Conservation (phyloP, 2,888 invertebrate genomes). For the Chrysodeixis includens region DNA sequence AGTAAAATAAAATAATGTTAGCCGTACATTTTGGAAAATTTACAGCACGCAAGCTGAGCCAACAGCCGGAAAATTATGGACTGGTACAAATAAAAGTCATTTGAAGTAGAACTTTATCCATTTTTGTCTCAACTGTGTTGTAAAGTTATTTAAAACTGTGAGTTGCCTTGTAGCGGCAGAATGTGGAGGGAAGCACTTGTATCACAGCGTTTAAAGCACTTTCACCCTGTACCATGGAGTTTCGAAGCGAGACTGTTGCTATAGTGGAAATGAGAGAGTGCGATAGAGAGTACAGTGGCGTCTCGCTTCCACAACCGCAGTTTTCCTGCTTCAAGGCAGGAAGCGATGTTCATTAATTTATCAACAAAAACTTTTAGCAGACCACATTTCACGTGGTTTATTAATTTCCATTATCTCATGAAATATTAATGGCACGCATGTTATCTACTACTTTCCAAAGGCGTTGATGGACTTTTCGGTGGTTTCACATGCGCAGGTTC, state of each 20-base stretch:
- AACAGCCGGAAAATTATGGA: slow-evolving; percentile 18
- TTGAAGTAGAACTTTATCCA: slow-evolving; percentile 41
- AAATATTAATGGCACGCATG: slow-evolving; percentile 38
- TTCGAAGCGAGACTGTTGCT: no score
- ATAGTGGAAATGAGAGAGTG: no score
- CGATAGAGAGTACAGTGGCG: no score
- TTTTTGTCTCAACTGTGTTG: slow-evolving; percentile 31
- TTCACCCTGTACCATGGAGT: no score
- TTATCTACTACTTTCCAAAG: slow-evolving; percentile 8
- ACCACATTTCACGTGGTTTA: slow-evolving; percentile 26
- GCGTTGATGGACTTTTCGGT: slow-evolving; percentile 14
- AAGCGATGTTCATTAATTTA: slow-evolving; percentile 25
- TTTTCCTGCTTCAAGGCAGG: no score
- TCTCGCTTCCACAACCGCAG: no score
- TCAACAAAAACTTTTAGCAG: slow-evolving; percentile 35
- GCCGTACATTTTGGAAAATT: slow-evolving; percentile 14
- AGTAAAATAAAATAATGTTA: slow-evolving; percentile 17
- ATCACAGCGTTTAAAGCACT: not conserved
- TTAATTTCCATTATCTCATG: slow-evolving; percentile 33
- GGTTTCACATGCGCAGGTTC: not conserved
- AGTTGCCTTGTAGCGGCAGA: slow-evolving; percentile 2
- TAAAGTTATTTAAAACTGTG: slow-evolving; percentile 15
- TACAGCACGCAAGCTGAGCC: slow-evolving; percentile 24
- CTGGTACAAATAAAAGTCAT: slow-evolving; percentile 36
- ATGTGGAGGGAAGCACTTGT: slow-evolving; percentile 14